Percentiles rank a stretch among this genome's conserved stretches.
phyloP scores from a whole-genome alignment of 2,888 invertebrate species.

The Epinotia bilunana region DNA sequence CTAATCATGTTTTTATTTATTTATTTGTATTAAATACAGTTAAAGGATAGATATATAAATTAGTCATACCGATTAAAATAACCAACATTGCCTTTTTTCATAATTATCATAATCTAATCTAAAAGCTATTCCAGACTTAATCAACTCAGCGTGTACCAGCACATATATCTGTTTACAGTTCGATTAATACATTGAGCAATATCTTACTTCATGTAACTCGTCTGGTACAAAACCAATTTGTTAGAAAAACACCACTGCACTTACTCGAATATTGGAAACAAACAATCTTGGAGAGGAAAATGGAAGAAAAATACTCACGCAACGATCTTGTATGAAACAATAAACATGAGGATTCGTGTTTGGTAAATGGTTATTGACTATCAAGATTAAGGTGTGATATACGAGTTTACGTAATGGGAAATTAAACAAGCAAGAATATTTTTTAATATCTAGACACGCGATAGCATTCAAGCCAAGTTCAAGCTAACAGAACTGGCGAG shows the following conservation, averaged over 20 bases:
- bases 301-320: constrained; percentile 70
- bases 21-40: too few relatives aligned
- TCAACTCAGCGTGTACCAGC: neutral
- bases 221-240: constrained; percentile 59
- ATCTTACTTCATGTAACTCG: constrained; percentile 37
- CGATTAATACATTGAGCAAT: constrained; percentile 31
- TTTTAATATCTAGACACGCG: too few relatives aligned
- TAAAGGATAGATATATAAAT: too few relatives aligned
- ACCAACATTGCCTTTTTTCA: too few relatives aligned
- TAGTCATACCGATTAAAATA: too few relatives aligned
- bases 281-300: constrained; percentile 61
- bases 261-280: constrained; percentile 61
- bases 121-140: constrained; percentile 5
- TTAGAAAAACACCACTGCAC: constrained; percentile 67
- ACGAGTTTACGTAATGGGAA: too few relatives aligned
- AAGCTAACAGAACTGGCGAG: too few relatives aligned
- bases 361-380: constrained; percentile 5
- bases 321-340: constrained; percentile 51
- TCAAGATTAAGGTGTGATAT: constrained; percentile 18
- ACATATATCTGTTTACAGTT: constrained; percentile 18
- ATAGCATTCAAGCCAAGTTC: too few relatives aligned
- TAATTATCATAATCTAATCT: neutral
- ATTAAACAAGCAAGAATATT: too few relatives aligned
- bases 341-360: constrained; percentile 34
- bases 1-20: neutral